Base-by-base conservation (phyloP, 2,113 vertebrate species). In the Shinisaurus crocodilurus region DNA sequence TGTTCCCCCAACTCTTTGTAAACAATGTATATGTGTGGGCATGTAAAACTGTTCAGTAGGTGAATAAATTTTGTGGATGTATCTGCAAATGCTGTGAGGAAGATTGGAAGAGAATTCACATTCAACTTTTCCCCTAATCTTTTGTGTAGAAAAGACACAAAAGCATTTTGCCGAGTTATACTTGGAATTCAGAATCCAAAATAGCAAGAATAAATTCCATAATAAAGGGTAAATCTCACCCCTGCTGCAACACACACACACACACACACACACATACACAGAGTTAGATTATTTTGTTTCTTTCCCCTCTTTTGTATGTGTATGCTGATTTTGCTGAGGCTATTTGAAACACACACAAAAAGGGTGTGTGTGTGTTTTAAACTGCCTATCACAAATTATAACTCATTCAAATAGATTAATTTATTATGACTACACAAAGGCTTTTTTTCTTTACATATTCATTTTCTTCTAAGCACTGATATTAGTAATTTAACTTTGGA, bases 401-500 rank as follows among this genome's bases (percentile, higher is more conserved):
- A 40, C 29, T 93, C 92, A 95, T 96, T 96, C 60, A 93, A 92
- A 94, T 90, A 94, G 69, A 94, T 95, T 96, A 94, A 95, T 96
- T 92, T 96, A 92, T 91, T 95, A 88, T 40, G 92, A 89, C 63
- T 72, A 88, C 90, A 94, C 90, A 96, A 96, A 77, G 60, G 10
- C 32, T 93, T 96, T 96, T 95, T 87, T 90, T 65, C 34, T 65
- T 97, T 96, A 96, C 97, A 97, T 96, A 96, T 97, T 97, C 82
- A 97, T 97, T 97, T 97, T 95, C 86, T 94, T 96, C 94, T 96
- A 92, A 94, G 87, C 88, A 95, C 50, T 94, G 93, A 95, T 96
- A 97, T 95, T 96, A 95, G 95, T 96, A 96, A 97, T 97, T 97
- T 97, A 95, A 95, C 93, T 96, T 97, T 96, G 92, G 76, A 87